These are phyloP conservation scores for Merluccius polli DNA, from an alignment of 2,797 vertebrate species.

Conservation along the genomic window DNA sequence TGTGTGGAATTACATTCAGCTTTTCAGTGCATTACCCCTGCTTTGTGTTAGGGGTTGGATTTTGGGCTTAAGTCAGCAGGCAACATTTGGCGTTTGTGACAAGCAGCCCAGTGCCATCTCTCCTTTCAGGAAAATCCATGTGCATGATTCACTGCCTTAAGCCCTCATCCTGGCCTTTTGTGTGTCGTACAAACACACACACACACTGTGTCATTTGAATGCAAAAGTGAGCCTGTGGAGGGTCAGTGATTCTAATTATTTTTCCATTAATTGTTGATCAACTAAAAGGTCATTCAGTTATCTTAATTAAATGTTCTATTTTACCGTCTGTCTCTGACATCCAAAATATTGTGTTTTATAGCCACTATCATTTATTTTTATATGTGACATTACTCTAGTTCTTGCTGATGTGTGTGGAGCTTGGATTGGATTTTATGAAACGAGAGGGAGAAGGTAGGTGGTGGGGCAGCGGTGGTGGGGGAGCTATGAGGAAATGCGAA, in stretches of 20 bases:
- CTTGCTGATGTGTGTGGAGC: slow-evolving; percentile 22
- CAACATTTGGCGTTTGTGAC: slow-evolving; percentile 23
- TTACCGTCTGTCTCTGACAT: background rate
- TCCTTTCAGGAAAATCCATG: background rate
- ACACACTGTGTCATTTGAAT: background rate
- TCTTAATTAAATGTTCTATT: background rate
- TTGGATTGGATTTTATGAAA: slow-evolving; percentile 35
- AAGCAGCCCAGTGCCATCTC: slow-evolving; percentile 8
- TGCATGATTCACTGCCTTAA: slow-evolving; percentile 13
- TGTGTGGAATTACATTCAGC: slow-evolving; percentile 1
- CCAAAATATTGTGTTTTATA: background rate
- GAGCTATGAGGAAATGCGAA: slow-evolving; percentile 32
- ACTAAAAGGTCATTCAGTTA: background rate
- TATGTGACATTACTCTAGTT: too few species aligned
- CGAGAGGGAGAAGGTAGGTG: background rate
- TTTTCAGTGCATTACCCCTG: slow-evolving; percentile 20
- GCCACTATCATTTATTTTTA: background rate
- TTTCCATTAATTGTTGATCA: background rate
- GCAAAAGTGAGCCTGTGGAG: background rate
- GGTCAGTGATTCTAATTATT: background rate
- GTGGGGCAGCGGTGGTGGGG: slow-evolving; percentile 7
- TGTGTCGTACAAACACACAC: background rate
- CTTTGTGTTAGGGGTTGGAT: slow-evolving; percentile 28
- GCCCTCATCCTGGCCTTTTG: slow-evolving; percentile 20
- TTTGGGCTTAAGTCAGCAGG: slow-evolving; percentile 33